Evolutionary conservation across 2,888 invertebrate species (phyloP).

Genomic region (Agonopterix alstromeriana): DNA sequence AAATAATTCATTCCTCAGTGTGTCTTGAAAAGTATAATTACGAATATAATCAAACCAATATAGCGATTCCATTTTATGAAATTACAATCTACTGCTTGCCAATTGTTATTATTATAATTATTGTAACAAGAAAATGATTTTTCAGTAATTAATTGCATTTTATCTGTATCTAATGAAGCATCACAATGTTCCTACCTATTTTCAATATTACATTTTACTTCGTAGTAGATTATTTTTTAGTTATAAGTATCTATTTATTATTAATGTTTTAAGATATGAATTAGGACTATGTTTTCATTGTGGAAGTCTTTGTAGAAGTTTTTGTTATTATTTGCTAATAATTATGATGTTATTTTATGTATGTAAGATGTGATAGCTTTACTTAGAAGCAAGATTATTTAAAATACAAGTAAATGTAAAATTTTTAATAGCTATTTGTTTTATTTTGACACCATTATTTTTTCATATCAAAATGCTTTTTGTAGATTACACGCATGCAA

Average conservation of each 20-base stretch:
- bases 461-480: constrained; percentile 37
- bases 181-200: constrained; percentile 60
- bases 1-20: constrained; percentile 14
- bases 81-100: constrained; percentile 38
- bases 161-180: constrained; percentile 15
- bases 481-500: constrained; percentile 36
- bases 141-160: background rate
- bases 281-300: constrained; percentile 42
- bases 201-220: constrained; percentile 31
- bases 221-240: constrained; percentile 30
- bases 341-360: constrained; percentile 35
- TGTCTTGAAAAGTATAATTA: constrained; percentile 9
- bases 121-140: constrained; percentile 13
- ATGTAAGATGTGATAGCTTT: constrained; percentile 74
- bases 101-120: constrained; percentile 40
- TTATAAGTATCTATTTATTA: constrained; percentile 55
- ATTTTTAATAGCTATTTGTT: constrained; percentile 53
- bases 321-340: constrained; percentile 65
- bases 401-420: constrained; percentile 58
- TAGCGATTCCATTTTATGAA: constrained; percentile 37
- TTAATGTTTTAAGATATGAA: constrained; percentile 41
- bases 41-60: constrained; percentile 6
- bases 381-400: constrained; percentile 69
- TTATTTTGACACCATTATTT: constrained; percentile 55
- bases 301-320: constrained; percentile 58